These are phyloP conservation scores for Ephydatia muelleri DNA, from an alignment of 37 sponge, comb jelly and placozoan genomes.

Conservation along the genomic window DNA sequence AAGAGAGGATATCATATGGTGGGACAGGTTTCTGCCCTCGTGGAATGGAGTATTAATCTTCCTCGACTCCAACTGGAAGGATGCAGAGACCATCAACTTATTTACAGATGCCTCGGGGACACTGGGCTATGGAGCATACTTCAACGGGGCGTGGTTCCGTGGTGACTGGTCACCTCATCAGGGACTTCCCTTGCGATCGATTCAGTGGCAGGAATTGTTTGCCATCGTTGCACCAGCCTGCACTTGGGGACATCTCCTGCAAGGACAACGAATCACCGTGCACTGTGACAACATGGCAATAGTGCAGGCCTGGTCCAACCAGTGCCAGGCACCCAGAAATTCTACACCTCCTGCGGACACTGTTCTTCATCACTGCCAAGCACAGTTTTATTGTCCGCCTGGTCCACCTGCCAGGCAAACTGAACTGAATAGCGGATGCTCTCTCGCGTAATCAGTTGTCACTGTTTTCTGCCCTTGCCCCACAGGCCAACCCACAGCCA, in stretches of 20 bases:
- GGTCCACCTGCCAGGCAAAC: slow-evolving; percentile 20
- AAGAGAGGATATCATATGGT: slow-evolving; percentile 24
- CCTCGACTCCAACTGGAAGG: slow-evolving; percentile 5
- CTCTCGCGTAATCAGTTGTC: slow-evolving; percentile 16
- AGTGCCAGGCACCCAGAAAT: too few relatives aligned
- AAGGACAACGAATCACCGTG: too few relatives aligned
- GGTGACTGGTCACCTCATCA: slow-evolving; percentile 1
- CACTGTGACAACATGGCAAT: too few relatives aligned
- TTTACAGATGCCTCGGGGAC: slow-evolving; percentile 24
- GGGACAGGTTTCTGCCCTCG: slow-evolving; percentile 17
- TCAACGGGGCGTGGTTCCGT: slow-evolving; percentile 23
- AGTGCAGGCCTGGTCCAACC: too few relatives aligned
- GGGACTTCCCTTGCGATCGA: background rate
- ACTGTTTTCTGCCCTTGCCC: slow-evolving; percentile 6
- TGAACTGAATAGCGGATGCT: slow-evolving; percentile 21
- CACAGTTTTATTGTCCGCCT: too few relatives aligned
- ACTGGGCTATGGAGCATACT: slow-evolving; percentile 25
- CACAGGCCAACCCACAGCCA: background rate
- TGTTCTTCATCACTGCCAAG: too few relatives aligned
- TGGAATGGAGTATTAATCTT: slow-evolving; percentile 19
- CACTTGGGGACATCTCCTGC: too few relatives aligned
- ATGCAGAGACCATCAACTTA: slow-evolving; percentile 6
- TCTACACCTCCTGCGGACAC: too few relatives aligned
- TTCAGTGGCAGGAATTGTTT: slow-evolving; percentile 20
- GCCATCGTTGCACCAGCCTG: slow-evolving; percentile 25